Base-by-base conservation (phyloP, 2,797 vertebrate species). In the Typhlichthys eigenmanni region DNA sequence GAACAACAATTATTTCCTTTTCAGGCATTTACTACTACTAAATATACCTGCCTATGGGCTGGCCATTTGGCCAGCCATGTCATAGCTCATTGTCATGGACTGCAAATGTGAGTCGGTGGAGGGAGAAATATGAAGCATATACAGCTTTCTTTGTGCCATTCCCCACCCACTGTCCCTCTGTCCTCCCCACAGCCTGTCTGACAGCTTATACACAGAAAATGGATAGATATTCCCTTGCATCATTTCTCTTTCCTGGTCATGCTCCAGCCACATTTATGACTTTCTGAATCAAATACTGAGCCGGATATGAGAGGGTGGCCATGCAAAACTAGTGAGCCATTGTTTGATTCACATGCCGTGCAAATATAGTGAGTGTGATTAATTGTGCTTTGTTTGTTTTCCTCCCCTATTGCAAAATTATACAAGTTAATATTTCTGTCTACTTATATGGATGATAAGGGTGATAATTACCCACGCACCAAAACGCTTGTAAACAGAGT, bases 361-460 rank as follows among this genome's bases (percentile, higher is more conserved):
- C 50, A 83, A 88, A 89, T 85, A 63, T 48, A 82, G 85, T 87
- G 72, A 69, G 5, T 50, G 47, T 19, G 29, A 62, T 77, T 58
- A 74, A 68, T 67, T 64, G 32, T 60, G 69, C 43, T 65, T 67
- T 62, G 56, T 58, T 50, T 29, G n/a, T 62, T 72, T 68, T 49
- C 66, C 57, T 77, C 58, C 56, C 58, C 32, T 51, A 62, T 55
- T 58, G 13, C 57, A 74, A 72, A 66, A 65, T 70, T 77, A 67
- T 29, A 29, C 4, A 81, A 73, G 16, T 55, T 61, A 62, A 7
- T 50, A 78, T 78, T 76, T 56, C 69, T 78, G 59, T 80, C 69
- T 62, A 58, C 60, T 72, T 68, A 55, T 66, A 77, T 86, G 78
- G 76, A 24, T 48, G 78, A 78, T 75, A 29, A 29, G 38, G 38